These are phyloP conservation scores for Pica pica DNA, from an alignment of 2,113 vertebrate species.

Conservation along the genomic window DNA sequence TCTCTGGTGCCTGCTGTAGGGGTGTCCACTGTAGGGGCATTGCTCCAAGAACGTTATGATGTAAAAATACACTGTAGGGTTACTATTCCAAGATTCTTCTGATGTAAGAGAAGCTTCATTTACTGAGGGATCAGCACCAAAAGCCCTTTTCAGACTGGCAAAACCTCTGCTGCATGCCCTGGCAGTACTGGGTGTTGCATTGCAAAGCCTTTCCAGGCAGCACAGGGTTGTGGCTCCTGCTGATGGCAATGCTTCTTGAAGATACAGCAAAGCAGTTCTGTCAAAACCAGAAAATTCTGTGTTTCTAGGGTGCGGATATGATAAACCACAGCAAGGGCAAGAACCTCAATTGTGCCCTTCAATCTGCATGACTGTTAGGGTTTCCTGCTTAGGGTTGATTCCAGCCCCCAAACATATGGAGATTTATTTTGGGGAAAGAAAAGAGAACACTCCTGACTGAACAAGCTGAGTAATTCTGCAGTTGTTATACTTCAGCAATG, in stretches of 20 bases:
- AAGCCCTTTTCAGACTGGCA: neutral
- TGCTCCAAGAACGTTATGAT: neutral
- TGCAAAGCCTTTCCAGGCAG: neutral
- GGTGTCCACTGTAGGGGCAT: neutral
- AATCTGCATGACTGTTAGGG: neutral
- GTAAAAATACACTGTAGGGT: neutral
- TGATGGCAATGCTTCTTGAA: neutral
- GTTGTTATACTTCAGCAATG: neutral
- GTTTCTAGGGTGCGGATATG: neutral
- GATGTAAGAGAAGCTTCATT: neutral
- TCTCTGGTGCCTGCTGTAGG: neutral
- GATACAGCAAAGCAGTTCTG: neutral
- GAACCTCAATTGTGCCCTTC: neutral
- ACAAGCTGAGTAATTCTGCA: neutral
- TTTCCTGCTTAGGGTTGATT: neutral
- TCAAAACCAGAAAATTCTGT: neutral
- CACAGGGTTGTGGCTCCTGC: neutral
- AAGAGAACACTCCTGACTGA: neutral
- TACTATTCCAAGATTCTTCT: neutral
- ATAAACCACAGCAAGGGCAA: neutral
- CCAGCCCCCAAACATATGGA: neutral
- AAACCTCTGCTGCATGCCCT: neutral
- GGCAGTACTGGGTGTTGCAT: neutral
- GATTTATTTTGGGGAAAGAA: neutral
- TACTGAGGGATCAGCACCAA: neutral